Conservation (phyloP, 2,888 invertebrate species). For the Tinea pellionella region DNA sequence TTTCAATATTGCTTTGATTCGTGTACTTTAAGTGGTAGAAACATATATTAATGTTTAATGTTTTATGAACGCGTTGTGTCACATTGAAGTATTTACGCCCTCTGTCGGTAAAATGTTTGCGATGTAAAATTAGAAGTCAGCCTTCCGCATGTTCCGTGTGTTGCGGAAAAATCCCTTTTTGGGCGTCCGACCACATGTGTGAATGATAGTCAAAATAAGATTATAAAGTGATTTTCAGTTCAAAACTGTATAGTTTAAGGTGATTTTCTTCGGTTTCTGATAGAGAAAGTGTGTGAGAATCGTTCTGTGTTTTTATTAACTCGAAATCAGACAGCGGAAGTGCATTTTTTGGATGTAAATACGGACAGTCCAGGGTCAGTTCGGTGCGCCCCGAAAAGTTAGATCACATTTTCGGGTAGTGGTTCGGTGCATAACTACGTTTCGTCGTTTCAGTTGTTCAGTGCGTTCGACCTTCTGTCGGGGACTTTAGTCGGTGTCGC, state of each 20-base stretch:
- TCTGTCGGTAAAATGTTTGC: slow-evolving; percentile 47
- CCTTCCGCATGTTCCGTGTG: slow-evolving; percentile 67
- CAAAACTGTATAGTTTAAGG: slow-evolving; percentile 38
- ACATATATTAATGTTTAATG: background rate
- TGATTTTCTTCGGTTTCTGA: slow-evolving; percentile 39
- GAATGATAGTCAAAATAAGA: slow-evolving; percentile 64
- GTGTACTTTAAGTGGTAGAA: background rate
- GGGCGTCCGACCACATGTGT: slow-evolving; percentile 78
- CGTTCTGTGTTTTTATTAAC: slow-evolving; percentile 47
- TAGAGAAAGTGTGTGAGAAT: slow-evolving; percentile 43
- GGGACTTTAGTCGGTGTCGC: slow-evolving; percentile 18
- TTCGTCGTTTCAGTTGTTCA: background rate
- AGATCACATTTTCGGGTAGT: slow-evolving; percentile 43
- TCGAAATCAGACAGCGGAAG: slow-evolving; percentile 56
- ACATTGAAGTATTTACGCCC: slow-evolving; percentile 39
- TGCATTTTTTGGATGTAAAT: slow-evolving; percentile 68
- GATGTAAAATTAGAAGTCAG: slow-evolving; percentile 65
- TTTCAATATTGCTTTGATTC: background rate
- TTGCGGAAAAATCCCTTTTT: slow-evolving; percentile 74
- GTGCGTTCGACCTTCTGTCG: slow-evolving; percentile 36
- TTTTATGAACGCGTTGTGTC: background rate
- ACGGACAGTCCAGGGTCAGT: slow-evolving; percentile 62
- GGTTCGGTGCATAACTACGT: slow-evolving; percentile 21
- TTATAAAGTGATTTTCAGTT: slow-evolving; percentile 54
- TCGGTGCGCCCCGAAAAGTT: slow-evolving; percentile 56